Conservation (phyloP, 2,888 invertebrate species). For the Villa cingulata region DNA sequence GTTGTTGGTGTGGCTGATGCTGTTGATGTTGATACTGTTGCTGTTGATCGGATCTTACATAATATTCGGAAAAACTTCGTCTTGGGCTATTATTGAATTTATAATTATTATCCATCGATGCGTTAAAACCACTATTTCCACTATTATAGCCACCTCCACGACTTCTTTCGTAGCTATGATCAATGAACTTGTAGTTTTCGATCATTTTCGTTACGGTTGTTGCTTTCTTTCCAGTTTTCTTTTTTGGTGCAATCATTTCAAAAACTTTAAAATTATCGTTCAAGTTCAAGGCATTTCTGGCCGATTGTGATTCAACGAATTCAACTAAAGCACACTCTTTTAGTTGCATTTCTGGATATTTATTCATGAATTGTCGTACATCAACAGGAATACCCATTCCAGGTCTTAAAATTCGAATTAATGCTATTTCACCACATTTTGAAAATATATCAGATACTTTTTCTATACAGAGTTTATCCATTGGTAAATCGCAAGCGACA, state of each 20-base stretch:
- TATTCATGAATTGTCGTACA: slow-evolving; percentile 78
- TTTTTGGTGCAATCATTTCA: slow-evolving; percentile 66
- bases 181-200: slow-evolving; percentile 47
- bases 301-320: slow-evolving; percentile 76
- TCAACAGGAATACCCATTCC: slow-evolving; percentile 85
- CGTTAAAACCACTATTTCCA: not conserved
- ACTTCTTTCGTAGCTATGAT: slow-evolving; percentile 30
- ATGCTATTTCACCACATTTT: slow-evolving; percentile 76
- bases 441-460: slow-evolving; percentile 83
- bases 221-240: slow-evolving; percentile 53
- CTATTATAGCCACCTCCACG: slow-evolving; percentile 29
- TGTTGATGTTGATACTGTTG: slow-evolving; percentile 16
- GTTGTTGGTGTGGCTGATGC: slow-evolving; percentile 16
- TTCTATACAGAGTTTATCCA: slow-evolving; percentile 75
- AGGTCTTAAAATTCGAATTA: slow-evolving; percentile 75
- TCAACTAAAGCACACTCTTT: slow-evolving; percentile 83
- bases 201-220: slow-evolving; percentile 41
- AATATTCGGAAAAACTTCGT: slow-evolving; percentile 23
- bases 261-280: slow-evolving; percentile 52
- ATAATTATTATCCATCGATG: slow-evolving; percentile 4
- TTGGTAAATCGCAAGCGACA: slow-evolving; percentile 72
- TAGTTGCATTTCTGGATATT: slow-evolving; percentile 75
- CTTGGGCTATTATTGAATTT: slow-evolving; percentile 22
- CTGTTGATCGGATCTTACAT: slow-evolving; percentile 36
- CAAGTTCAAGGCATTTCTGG: slow-evolving; percentile 63